These are phyloP conservation scores for Pachyseris speciosa DNA, from an alignment of 64 coral and sea anemone genomes.

Conservation along the genomic window DNA sequence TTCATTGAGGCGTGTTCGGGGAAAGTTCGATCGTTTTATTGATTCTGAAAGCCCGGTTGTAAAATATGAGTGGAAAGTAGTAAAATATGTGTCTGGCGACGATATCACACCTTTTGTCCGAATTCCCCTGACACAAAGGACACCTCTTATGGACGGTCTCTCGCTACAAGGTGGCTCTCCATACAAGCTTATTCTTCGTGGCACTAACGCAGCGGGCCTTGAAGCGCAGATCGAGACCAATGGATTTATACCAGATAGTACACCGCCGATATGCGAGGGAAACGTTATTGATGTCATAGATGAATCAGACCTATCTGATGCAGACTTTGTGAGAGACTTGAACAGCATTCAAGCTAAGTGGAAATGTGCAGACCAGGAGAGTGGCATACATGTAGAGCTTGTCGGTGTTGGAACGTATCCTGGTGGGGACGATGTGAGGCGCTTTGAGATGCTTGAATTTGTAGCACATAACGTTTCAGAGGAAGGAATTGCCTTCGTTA, in stretches of 20 bases:
- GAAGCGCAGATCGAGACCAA: constrained; percentile 60
- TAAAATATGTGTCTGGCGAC: constrained; percentile 12
- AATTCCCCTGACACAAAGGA: constrained; percentile 84
- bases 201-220: constrained; percentile 87
- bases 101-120: constrained; percentile 81
- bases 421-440: constrained; percentile 83
- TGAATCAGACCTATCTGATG: constrained; percentile 47
- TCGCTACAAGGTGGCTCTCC: constrained; percentile 61
- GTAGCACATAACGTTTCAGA: constrained; percentile 30
- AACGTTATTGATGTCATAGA: constrained; percentile 70
- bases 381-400: constrained; percentile 57
- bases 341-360: constrained; percentile 71
- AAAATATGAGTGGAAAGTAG: constrained; percentile 93
- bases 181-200: constrained; percentile 82
- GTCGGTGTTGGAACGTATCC: constrained; percentile 93
- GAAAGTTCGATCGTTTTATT: constrained; percentile 69
- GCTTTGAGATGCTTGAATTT: constrained; percentile 40
- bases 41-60: constrained; percentile 90
- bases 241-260: constrained; percentile 83
- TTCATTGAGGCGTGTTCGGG: constrained; percentile 80
- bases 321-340: constrained; percentile 90
- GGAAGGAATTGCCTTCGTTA: constrained; percentile 48
- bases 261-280: constrained; percentile 62
- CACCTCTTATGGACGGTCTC: constrained; percentile 80
- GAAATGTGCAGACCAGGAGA: constrained; percentile 80